Evolutionary conservation across 2,113 vertebrate species (phyloP).

Genomic region (Apaloderma vittatum): DNA sequence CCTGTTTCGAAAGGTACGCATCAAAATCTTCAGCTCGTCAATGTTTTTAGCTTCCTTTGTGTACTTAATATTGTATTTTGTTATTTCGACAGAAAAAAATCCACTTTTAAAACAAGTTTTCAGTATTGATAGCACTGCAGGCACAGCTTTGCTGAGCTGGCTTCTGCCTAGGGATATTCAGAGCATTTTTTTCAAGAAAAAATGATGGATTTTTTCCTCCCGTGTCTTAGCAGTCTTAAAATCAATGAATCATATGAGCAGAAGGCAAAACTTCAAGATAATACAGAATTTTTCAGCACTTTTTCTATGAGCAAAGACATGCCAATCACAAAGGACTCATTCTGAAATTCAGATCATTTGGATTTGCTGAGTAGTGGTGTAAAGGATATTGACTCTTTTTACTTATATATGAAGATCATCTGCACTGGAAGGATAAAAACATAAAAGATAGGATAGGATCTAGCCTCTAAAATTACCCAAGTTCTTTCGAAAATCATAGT

Average conservation of each 20-base stretch:
- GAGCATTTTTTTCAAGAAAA: not conserved
- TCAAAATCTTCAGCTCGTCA: not conserved
- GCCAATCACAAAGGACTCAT: not conserved
- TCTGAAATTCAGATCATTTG: not conserved
- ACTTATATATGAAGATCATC: not conserved
- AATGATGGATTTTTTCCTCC: not conserved
- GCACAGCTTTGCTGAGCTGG: not conserved
- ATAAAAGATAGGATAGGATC: not conserved
- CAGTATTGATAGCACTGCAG: not conserved
- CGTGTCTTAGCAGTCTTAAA: not conserved
- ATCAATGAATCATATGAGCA: not conserved
- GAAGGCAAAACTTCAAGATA: not conserved
- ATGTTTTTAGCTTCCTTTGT: not conserved
- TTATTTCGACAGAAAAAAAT: not conserved
- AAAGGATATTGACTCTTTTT: not conserved
- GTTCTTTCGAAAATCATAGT: not conserved
- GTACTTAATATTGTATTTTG: not conserved
- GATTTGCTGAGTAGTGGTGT: not conserved
- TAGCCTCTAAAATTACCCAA: not conserved
- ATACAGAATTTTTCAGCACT: not conserved
- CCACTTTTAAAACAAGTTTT: not conserved
- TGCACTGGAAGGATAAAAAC: not conserved
- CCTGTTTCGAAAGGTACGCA: not conserved
- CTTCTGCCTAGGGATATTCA: not conserved
- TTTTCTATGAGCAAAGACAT: not conserved